Base-by-base conservation (phyloP, 2,797 vertebrate genomes). In the Antennarius maculatus region DNA sequence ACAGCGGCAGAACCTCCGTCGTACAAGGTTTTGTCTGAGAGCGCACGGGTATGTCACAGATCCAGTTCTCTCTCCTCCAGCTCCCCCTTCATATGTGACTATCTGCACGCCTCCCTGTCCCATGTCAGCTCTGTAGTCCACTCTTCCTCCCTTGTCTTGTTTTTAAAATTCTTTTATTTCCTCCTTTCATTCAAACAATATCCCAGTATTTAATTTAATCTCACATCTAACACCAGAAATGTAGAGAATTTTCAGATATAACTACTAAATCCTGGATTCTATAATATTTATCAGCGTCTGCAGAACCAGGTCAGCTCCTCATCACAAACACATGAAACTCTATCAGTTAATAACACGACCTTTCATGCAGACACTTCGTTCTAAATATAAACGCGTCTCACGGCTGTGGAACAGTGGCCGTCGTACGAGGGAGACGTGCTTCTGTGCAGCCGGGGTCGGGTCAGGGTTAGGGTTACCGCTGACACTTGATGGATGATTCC, bases 21-120 rank as follows among this genome's bases (percentile, higher is more conserved):
- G n/a, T 86, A 90, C 94, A 94, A 85, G 86, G 92, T 94, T 91
- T 91, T 95, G 89, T 92, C 93, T 91, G 93, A 96, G 88, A 93
- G 76, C 74, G 93, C 95, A 92, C 93, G 94, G 96, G 95, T 97
- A 97, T 76, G 96, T 97, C 91, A 68, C 46, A 47, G 55, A 74
- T 86, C 37, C 66, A 13, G 53, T 77, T 52, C 59, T 69, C 53
- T 28, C n/a, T 63, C 50, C 39, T 31, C 51, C 45, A 18, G 50
- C 55, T 69, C 15, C 68, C 57, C 55, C 65, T 59, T 59, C 74
- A 46, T 43, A 60, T 28, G 43, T 73, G 62, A 57, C 48, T 67
- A 53, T 59, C 56, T 37, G 31, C 23, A 0, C 56, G 68, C 80
- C 7, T 52, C 49, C 37, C 61, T 52, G 51, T 48, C 8, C 46